Evolutionary conservation across 2,888 invertebrate genomes (phyloP), one percentile per base, ranked within the genome.

Genomic region (Sipha maydis): DNA sequence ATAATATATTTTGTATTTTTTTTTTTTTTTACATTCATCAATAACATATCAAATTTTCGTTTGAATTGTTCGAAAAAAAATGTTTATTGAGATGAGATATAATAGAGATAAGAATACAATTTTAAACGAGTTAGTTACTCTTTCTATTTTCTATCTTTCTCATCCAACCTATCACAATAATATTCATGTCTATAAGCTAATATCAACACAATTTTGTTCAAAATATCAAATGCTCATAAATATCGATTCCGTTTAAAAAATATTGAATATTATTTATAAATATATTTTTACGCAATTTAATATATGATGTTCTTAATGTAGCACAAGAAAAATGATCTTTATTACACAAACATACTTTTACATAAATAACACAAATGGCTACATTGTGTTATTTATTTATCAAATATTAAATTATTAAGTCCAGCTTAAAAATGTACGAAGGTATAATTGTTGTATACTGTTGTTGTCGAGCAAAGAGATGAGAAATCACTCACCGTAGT

Each of bases 401-500:
- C 76, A 38, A 38, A 28, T 31, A 28, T 31, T 67, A 61, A 77
- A 85, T 85, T 84, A 61, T 84, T 67, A 77, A 77, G 77, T 17
- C 8, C 31, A 17, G 25, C 25, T 48, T 48, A 69, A 41, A 41
- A 76, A 61, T 76, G 28, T 28, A 67, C 48, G 76, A 31, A 41
- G 76, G 31, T 67, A 31, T 76, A 75, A 61, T 85, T 85, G 77
- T 85, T 67, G 67, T 67, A 31, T 61, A 28, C 38, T 48, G 67
- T 75, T 73, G 73, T 80, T 41, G 56, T 61, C 80, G 80, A 25
- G 34, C 21, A 88, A 80, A 75, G 79, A 80, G 28, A 88, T 61
- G 80, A 80, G 86, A 88, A 86, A 88, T 88, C 86, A 88, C 86
- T 88, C 86, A 61, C 86, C 31, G 31, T 56, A 73, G 86, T 79